Evolutionary conservation across 2,797 vertebrate genomes (phyloP).

Genomic region (Menidia menidia): DNA sequence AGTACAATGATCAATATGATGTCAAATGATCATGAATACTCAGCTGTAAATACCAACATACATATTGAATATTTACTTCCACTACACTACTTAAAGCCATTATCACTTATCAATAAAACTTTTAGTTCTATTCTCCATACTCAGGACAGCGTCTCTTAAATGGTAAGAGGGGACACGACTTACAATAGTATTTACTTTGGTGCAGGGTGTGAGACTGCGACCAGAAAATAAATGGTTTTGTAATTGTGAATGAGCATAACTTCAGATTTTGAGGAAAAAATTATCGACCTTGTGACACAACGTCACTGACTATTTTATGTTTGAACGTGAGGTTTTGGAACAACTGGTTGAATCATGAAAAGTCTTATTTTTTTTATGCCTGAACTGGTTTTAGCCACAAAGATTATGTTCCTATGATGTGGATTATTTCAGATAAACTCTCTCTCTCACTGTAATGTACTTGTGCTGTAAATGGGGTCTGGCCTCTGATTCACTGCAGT

Average conservation of each 20-base stretch:
- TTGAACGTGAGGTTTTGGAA: conserved; percentile 2
- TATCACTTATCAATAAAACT: too few species aligned
- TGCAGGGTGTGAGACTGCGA: too few species aligned
- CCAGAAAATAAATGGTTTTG: too few species aligned
- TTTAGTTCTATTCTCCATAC: too few species aligned
- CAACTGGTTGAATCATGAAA: neutral
- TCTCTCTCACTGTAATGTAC: conserved; percentile 34
- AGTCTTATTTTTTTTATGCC: neutral
- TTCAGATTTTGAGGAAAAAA: too few species aligned
- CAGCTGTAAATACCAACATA: neutral
- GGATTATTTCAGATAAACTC: conserved; percentile 25
- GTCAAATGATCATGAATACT: neutral
- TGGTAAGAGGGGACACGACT: too few species aligned
- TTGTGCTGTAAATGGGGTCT: conserved; percentile 44
- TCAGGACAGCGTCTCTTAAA: too few species aligned
- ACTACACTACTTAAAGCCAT: too few species aligned
- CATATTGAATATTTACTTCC: too few species aligned
- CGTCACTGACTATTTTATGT: neutral
- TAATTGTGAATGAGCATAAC: too few species aligned
- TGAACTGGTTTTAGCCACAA: conserved; percentile 5
- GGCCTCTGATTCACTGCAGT: conserved; percentile 55
- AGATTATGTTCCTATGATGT: conserved; percentile 10
- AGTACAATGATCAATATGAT: neutral
- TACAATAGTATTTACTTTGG: too few species aligned
- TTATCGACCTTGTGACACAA: neutral